Base-by-base conservation (phyloP, 2,888 invertebrate genomes). In the Caenorhabditis angaria region DNA sequence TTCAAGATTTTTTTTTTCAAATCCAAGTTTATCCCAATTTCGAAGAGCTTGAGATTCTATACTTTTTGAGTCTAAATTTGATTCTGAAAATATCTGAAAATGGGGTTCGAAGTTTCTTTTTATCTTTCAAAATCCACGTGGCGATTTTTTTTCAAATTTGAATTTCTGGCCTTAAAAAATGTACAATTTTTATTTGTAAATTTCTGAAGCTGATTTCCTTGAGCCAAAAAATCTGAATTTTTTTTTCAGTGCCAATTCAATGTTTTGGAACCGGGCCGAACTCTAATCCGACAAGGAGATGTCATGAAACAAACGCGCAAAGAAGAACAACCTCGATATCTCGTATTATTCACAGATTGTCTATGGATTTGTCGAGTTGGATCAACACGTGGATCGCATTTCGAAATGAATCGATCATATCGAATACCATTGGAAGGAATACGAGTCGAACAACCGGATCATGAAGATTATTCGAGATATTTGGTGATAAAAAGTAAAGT, bases 341-440 rank as follows among this genome's bases (percentile, higher is more conserved):
- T 85, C 1, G 76, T 85, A 14, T 76, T 85, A 63, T 85, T 85
- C 76, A 77, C 78, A 8, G 85, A 85, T 73, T 71, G 56, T n/a
- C 74, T 85, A 35, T 82, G 84, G 76, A 77, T 85, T 18, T 85
- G 84, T 55, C 80, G 83, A 1, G 78, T 75, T 18, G 10, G 48
- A 2, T 60, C 56, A 53, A 24, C 65, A n/a, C 41, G 41, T 10
- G 41, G 50, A 24, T 66, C 74, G 1, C 60, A 77, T 28, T 82
- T 84, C 65, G 82, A 85, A 56, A 70, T 79, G 75, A 48, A 60
- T 5, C 59, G 76, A 20, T 77, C 78, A 48, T 84, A 84, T 67
- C 64, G 70, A n/a, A 78, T 85, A 24, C 79, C 82, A 4, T 68
- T 83, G 55, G 83, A 82, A 14, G 57, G 74, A 24, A 72, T 82